Evolutionary conservation across 2,888 invertebrate species (phyloP).

Genomic region (Pristionchus fissidentatus): DNA sequence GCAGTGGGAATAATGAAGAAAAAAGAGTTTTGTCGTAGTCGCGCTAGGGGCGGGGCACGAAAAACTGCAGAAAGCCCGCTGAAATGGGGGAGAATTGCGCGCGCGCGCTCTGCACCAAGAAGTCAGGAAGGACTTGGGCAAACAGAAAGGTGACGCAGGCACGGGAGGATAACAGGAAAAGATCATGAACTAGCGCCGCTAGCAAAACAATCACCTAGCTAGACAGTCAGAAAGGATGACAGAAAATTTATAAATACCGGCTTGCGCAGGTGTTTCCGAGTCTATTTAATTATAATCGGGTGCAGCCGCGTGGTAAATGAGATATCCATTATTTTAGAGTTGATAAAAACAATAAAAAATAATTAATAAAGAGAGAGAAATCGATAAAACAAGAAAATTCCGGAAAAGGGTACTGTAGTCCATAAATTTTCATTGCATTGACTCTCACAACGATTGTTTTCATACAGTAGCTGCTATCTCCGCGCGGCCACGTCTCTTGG

Average conservation of each 20-base stretch:
- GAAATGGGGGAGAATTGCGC: not conserved
- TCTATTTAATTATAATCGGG: too few relatives aligned
- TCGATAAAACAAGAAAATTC: not conserved
- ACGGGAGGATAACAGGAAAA: too few relatives aligned
- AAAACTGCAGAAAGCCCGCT: not conserved
- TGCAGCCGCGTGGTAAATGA: too few relatives aligned
- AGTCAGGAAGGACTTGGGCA: not conserved
- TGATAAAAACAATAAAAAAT: too few relatives aligned
- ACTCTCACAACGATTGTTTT: not conserved
- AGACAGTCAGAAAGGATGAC: too few relatives aligned
- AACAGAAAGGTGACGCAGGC: too few relatives aligned
- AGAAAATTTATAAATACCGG: too few relatives aligned
- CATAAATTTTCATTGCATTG: not conserved
- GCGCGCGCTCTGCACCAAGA: too few relatives aligned
- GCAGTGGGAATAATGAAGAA: slow-evolving; percentile 20
- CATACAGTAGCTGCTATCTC: not conserved
- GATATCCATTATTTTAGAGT: too few relatives aligned
- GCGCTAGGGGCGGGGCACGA: not conserved
- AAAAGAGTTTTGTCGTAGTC: not conserved
- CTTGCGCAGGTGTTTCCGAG: too few relatives aligned
- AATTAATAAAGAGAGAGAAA: not conserved
- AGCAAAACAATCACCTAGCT: too few relatives aligned
- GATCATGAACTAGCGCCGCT: too few relatives aligned
- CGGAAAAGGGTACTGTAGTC: not conserved
- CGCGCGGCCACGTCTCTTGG: not conserved